Evolutionary conservation across 2,888 invertebrate genomes (phyloP).

Genomic region (Stratiomys singularior): DNA sequence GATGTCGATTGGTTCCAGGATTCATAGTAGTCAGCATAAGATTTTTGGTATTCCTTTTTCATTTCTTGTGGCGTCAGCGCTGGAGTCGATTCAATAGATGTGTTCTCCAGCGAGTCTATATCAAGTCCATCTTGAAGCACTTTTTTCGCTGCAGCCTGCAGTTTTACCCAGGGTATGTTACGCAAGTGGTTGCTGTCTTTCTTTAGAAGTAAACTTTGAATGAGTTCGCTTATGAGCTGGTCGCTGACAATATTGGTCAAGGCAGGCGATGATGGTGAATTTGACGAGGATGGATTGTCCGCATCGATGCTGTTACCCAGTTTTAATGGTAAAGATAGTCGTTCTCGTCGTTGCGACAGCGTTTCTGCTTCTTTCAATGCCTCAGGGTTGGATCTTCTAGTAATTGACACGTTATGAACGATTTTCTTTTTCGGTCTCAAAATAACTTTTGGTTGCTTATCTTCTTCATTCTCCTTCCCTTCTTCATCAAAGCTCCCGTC

Average conservation of each 20-base stretch:
- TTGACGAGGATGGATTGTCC: constrained; percentile 68
- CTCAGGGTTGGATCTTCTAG: constrained; percentile 62
- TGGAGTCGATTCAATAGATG: constrained; percentile 67
- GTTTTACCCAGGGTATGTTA: constrained; percentile 69
- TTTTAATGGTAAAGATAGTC: constrained; percentile 67
- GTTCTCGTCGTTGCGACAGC: constrained; percentile 66
- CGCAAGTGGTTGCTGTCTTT: constrained; percentile 69
- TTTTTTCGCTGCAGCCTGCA: constrained; percentile 70
- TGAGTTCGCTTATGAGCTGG: constrained; percentile 69
- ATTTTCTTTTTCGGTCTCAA: constrained; percentile 60
- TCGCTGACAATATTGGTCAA: constrained; percentile 67
- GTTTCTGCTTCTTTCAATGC: constrained; percentile 62
- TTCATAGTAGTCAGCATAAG: constrained; percentile 70
- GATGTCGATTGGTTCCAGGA: constrained; percentile 65
- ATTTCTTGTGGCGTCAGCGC: constrained; percentile 67
- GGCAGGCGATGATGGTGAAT: constrained; percentile 66
- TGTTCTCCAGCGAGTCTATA: constrained; percentile 66
- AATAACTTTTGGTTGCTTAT: constrained; percentile 53
- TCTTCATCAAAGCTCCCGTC: constrained; percentile 64
- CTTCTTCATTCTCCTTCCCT: constrained; percentile 51
- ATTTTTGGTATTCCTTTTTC: constrained; percentile 62
- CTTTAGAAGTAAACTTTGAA: constrained; percentile 69
- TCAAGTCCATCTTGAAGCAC: constrained; percentile 71
- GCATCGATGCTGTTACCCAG: constrained; percentile 66
- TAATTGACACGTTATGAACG: constrained; percentile 65